Evolutionary conservation across 2,113 vertebrate genomes (phyloP), one percentile per base, ranked within the genome.

Genomic region (Callaeas wilsoni): DNA sequence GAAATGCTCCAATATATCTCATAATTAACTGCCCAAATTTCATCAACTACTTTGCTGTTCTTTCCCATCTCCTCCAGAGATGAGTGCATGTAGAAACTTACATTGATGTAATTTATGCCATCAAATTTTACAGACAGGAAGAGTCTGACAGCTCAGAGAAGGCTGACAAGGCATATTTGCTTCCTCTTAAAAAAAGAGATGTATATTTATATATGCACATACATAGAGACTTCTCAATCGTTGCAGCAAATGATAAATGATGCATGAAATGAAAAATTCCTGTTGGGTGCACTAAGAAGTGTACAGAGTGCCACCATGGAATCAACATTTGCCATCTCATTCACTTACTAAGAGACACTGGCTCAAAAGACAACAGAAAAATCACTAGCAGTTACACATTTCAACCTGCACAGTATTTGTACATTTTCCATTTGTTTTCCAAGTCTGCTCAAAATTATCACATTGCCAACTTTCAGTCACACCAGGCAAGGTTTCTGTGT

Each of bases 241-340:
- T 49, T 68, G 56, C 73, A 57, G 78, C 49, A 97, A 94, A 94
- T 93, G 84, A 91, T 80, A 94, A 97, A 96, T 94, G 75, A 94
- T 78, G 92, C 88, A 89, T 94, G 92, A 97, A 97, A 97, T 94
- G 90, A 96, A 93, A 92, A 95, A 96, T 69, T 92, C 90, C 92
- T 57, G 19, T 75, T 83, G 62, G 95, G 46, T 47, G 41, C 90
- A 71, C 56, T 59, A 39, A 81, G 64, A 77, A 89, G 19, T 57
- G 42, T 33, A 67, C 6, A 75, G 86, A 78, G 68, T 90, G 65
- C 53, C 73, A 84, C 53, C 53, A 52, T 3, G 10, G 53, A 93
- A 71, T 84, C 88, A 64, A 6, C 3, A 1, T 63, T 67, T 92
- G 20, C 86, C 52, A 69, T 18, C 41, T 92, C 89, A 89, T 17